These are phyloP conservation scores for Drosophila eugracilis DNA, from an alignment of 1,140 invertebrate species.

Conservation along the genomic window DNA sequence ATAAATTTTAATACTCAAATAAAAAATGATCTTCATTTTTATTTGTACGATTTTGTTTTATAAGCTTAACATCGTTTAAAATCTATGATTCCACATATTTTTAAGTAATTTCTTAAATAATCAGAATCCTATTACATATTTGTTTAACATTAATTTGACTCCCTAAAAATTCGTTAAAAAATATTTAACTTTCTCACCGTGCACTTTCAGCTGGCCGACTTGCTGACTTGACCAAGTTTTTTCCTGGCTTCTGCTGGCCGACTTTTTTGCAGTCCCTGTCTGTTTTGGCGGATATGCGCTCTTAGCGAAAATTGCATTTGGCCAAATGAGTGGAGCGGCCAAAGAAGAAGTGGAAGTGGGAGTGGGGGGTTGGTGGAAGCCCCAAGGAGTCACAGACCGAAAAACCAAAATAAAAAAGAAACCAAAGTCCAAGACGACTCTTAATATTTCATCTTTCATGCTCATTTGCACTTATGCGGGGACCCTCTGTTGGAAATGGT, in stretches of 20 bases:
- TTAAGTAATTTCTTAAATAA: no score
- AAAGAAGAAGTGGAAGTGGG: conserved; percentile 1
- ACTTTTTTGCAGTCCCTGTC: conserved; percentile 19
- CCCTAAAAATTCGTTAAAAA: neutral
- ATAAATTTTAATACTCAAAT: no score
- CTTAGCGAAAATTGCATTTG: conserved; percentile 81
- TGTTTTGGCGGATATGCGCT: conserved; percentile 62
- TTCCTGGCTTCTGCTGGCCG: conserved; percentile 14
- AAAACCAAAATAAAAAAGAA: neutral
- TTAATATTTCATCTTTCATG: conserved; percentile 83
- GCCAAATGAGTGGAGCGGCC: conserved; percentile 57
- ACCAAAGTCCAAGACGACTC: conserved; percentile 51
- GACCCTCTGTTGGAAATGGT: conserved; percentile 7
- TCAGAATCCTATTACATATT: neutral
- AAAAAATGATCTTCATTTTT: no score
- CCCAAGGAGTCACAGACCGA: conserved; percentile 11
- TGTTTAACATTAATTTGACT: no score
- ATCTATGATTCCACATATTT: no score
- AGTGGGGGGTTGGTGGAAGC: conserved; percentile 17
- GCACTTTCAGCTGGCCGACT: conserved; percentile 26
- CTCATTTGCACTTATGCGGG: conserved; percentile 72
- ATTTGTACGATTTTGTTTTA: no score
- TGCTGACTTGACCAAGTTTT: conserved; percentile 63
- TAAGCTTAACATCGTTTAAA: no score
- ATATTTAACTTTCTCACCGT: neutral